Evolutionary conservation across 1,140 invertebrate genomes (phyloP).

Genomic region (Argopecten irradians): DNA sequence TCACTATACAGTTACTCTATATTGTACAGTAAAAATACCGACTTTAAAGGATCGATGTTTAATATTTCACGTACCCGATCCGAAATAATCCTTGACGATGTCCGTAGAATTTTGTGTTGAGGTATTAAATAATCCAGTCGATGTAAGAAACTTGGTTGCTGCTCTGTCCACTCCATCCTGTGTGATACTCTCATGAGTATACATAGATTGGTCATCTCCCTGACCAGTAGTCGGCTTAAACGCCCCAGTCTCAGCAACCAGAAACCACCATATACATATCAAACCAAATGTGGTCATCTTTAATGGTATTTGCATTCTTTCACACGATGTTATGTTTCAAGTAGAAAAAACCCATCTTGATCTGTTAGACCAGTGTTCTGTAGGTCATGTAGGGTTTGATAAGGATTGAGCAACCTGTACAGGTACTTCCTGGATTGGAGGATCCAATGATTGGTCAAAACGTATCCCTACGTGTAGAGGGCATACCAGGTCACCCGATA

Average conservation of each 20-base stretch:
- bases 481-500: not conserved
- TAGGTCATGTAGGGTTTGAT: too few relatives aligned
- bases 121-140: not conserved
- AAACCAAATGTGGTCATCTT: not conserved
- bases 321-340: too few relatives aligned
- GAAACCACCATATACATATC: not conserved
- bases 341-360: too few relatives aligned
- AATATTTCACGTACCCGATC: too few relatives aligned
- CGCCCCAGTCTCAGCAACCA: not conserved
- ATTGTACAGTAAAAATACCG: too few relatives aligned
- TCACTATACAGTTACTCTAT: too few relatives aligned
- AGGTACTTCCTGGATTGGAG: not conserved
- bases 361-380: too few relatives aligned
- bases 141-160: not conserved
- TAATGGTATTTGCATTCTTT: not conserved
- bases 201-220: not conserved
- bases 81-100: not conserved
- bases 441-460: not conserved
- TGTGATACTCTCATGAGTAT: not conserved
- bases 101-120: not conserved
- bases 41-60: too few relatives aligned
- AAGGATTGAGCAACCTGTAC: too few relatives aligned
- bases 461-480: not conserved
- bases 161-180: not conserved
- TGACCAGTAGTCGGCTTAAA: constrained; percentile 15